Evolutionary conservation across 2,888 invertebrate species (phyloP), one percentile per base, ranked within the genome.

Genomic region (Hyalella azteca): DNA sequence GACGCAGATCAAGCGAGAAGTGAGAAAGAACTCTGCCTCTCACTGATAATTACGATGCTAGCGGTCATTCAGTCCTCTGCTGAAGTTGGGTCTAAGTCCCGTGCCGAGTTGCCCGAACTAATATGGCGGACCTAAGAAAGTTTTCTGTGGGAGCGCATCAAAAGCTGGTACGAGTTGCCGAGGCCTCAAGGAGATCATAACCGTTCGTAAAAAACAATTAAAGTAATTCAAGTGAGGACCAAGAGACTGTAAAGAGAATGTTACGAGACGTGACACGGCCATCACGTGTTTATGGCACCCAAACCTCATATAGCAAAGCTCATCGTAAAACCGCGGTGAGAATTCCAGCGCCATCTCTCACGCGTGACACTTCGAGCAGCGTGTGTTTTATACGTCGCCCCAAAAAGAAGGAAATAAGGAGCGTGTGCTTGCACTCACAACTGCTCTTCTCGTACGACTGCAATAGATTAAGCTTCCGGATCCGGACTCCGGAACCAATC

Each of bases 161-260:
- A 66, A 66, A 66, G 66, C 66, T 36, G 13, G 36, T 66, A 36
- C 66, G 66, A 66, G 36, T 32, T 66, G 32, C 66, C 36, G 66
- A 32, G 36, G 66, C 66, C 66, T 66, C 29, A 22, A 66, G 39
- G 66, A 66, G 66, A 66, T 66, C 66, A 66, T 66, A 66, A 66
- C 66, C 66, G 66, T 66, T 66, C 66, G 66, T 66, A 66, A 66
- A 66, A 66, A 66, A 66, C 66, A 66, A 66, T 66, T 66, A 66
- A 66, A 66, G 66, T 66, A 66, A 66, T 66, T 66, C 66, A 66
- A 66, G 66, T 66, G 66, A 66, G 66, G 36, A 66, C 36, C 36
- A 66, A 66, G 66, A 66, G 66, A 66, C 29, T 66, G 66, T 66
- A 66, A 66, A 66, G 66, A 66, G 66, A 36, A 66, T 32, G 66